A percentile compares a stretch with the other conserved stretches of the same genome.
Conservation (phyloP, 1,140 invertebrate species). For the Gryllus bimaculatus region DNA sequence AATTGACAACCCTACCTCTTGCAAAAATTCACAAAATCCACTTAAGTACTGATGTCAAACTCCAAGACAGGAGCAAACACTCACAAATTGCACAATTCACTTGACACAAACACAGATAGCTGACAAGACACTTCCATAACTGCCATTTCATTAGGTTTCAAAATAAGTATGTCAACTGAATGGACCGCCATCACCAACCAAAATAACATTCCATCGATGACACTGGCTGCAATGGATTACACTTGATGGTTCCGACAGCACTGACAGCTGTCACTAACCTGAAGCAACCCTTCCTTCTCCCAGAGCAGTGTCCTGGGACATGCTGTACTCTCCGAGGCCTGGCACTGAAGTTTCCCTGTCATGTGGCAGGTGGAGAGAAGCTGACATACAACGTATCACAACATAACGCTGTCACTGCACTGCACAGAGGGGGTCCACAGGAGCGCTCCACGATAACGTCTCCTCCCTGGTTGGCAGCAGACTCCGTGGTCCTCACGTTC, state of each 20-base stretch:
- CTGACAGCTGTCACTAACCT: conserved; percentile 16
- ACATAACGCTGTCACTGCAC: neutral
- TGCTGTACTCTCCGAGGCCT: conserved; percentile 20
- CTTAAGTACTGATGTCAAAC: neutral
- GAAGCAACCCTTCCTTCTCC: conserved; percentile 20
- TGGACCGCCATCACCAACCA: neutral
- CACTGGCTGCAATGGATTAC: neutral
- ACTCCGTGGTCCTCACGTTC: neutral
- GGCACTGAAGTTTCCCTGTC: conserved; percentile 18
- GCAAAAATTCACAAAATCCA: neutral
- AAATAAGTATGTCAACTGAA: neutral
- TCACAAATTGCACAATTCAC: neutral
- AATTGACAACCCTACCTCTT: neutral
- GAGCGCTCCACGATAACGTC: neutral
- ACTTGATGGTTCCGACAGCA: neutral
- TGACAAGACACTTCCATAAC: neutral
- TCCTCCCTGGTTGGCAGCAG: neutral
- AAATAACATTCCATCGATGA: neutral
- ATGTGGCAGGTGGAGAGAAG: conserved; percentile 2
- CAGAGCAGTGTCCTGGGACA: conserved; percentile 18
- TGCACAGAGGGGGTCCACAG: neutral
- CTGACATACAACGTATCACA: conserved; percentile 7
- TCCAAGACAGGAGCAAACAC: neutral
- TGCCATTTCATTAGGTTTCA: neutral
- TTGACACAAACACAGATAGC: neutral